A percentile compares a stretch with the other conserved stretches of the same genome.
phyloP scores from a whole-genome alignment of 2,888 invertebrate species.

The Brachypalpus laphriformis region DNA sequence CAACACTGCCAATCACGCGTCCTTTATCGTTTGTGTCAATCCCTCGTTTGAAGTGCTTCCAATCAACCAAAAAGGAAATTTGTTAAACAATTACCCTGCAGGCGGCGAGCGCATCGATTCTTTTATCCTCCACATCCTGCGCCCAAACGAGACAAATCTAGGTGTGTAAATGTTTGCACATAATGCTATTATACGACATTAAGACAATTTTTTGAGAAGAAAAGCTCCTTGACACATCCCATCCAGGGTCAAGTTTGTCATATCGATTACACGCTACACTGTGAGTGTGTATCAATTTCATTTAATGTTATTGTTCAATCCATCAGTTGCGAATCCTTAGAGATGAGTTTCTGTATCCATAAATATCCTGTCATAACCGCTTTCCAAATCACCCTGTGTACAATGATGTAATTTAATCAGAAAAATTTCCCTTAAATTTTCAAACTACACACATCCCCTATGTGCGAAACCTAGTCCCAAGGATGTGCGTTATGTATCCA shows the following conservation, averaged over 20 bases:
- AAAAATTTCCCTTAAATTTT: background rate
- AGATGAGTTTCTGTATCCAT: slow-evolving; percentile 1
- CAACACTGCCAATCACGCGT: slow-evolving; percentile 23
- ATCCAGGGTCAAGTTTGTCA: background rate
- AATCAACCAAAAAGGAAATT: background rate
- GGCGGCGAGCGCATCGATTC: background rate
- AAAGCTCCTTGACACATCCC: slow-evolving; percentile 11
- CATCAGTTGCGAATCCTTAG: background rate
- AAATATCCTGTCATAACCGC: background rate
- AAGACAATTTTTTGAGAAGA: background rate
- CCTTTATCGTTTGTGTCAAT: background rate
- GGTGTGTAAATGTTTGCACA: slow-evolving; percentile 27
- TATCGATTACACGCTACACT: background rate
- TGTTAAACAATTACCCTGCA: background rate
- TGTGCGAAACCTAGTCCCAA: background rate
- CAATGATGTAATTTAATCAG: background rate
- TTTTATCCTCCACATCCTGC: background rate
- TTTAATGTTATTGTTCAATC: slow-evolving; percentile 1
- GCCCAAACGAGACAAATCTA: background rate
- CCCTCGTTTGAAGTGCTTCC: background rate
- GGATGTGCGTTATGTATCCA: background rate
- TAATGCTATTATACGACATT: slow-evolving; percentile 2
- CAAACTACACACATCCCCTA: background rate
- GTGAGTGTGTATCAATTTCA: background rate
- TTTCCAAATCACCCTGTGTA: background rate